Percentiles rank a stretch among this genome's conserved stretches.
Evolutionary conservation across 2,888 invertebrate species (phyloP).

Genomic region (Tinea pellionella): DNA sequence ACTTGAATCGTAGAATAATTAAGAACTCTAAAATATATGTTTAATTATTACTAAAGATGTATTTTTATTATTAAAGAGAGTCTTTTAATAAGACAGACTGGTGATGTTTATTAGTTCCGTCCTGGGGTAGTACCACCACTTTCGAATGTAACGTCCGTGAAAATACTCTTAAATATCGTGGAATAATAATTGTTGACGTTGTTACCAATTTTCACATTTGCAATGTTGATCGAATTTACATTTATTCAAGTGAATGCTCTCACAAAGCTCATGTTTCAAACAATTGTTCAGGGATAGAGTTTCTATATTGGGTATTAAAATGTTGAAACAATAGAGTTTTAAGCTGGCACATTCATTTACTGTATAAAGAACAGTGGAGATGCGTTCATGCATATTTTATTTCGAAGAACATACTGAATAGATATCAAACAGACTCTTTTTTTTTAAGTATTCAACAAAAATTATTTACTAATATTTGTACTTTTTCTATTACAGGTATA

Average conservation of each 20-base stretch:
- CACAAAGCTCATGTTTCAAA: not conserved
- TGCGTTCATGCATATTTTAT: not conserved
- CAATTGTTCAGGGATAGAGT: not conserved
- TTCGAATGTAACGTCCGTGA: no score
- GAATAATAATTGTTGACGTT: not conserved
- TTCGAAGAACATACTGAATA: not conserved
- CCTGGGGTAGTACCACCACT: no score
- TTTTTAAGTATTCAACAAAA: not conserved
- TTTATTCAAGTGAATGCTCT: not conserved
- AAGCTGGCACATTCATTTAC: not conserved
- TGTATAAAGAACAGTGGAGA: not conserved
- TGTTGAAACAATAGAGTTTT: not conserved
- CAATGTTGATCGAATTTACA: not conserved
- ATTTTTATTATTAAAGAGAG: no score
- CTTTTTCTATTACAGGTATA: conserved; percentile 47
- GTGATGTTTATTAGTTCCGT: no score
- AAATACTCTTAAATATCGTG: not conserved
- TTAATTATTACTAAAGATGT: no score
- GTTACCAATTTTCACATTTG: not conserved
- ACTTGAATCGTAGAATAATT: no score
- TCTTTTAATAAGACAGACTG: no score
- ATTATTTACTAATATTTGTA: not conserved
- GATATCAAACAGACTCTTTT: not conserved
- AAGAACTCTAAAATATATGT: no score
- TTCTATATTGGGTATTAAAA: conserved; percentile 2